These are phyloP conservation scores for Colius striatus DNA, from an alignment of 2,113 vertebrate genomes.

Conservation along the genomic window DNA sequence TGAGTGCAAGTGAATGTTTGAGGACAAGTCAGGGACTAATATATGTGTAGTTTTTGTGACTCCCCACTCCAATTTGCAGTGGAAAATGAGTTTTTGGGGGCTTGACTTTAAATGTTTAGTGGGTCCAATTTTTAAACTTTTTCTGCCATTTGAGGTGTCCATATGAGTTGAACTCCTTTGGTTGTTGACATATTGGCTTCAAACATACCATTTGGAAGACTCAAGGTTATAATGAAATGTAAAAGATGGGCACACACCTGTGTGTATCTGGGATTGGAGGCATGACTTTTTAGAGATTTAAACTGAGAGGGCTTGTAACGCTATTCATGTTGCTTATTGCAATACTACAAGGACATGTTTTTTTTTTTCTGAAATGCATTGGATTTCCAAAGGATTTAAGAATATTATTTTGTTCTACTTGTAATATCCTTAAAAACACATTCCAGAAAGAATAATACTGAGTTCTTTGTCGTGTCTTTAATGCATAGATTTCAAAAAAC, in stretches of 20 bases:
- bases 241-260: background rate
- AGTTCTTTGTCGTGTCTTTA: background rate
- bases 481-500: background rate
- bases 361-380: background rate
- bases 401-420: background rate
- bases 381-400: background rate
- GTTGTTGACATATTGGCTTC: background rate
- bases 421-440: background rate
- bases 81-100: background rate
- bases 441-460: background rate
- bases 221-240: fast-evolving
- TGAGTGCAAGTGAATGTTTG: background rate
- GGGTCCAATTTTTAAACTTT: background rate
- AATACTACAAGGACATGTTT: background rate
- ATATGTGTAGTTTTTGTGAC: background rate
- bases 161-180: background rate
- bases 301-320: background rate
- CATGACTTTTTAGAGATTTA: background rate
- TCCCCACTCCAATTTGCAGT: background rate
- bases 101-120: background rate
- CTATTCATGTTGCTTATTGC: background rate
- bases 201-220: background rate
- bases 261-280: background rate
- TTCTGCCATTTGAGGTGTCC: background rate
- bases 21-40: background rate